Conservation (phyloP, 2,113 vertebrate species). For the Neolamprologus longior region DNA sequence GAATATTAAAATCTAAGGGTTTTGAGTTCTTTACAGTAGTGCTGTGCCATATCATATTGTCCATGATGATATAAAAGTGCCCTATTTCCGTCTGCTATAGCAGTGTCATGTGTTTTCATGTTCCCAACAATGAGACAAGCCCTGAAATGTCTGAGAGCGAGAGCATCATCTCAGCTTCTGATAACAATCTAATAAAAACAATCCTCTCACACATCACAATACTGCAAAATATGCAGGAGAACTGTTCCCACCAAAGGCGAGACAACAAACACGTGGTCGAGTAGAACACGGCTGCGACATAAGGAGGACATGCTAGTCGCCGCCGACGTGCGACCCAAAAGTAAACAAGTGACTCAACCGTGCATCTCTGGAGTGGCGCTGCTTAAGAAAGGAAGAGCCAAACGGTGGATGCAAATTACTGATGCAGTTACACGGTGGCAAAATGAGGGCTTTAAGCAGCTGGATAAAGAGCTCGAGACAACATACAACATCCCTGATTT, state of each 20-base stretch:
- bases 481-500: not conserved
- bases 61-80: not conserved
- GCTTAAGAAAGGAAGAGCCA: not conserved
- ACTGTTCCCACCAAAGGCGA: not conserved
- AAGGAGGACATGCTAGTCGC: not conserved
- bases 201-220: not conserved
- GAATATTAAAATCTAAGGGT: not conserved
- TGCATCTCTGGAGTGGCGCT: not conserved
- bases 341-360: not conserved
- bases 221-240: not conserved
- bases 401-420: not conserved
- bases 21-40: not conserved
- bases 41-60: not conserved
- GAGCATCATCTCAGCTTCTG: not conserved
- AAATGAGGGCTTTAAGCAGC: not conserved
- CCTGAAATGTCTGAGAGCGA: not conserved
- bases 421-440: not conserved
- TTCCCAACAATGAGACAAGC: not conserved
- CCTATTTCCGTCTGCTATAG: not conserved
- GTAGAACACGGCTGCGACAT: not conserved
- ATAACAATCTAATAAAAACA: not conserved
- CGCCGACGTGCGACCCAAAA: not conserved
- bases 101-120: not conserved
- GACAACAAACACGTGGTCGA: not conserved
- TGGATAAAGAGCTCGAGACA: not conserved